Conservation (phyloP, 2,888 invertebrate genomes). For the Scaptomyza tumidula region DNA sequence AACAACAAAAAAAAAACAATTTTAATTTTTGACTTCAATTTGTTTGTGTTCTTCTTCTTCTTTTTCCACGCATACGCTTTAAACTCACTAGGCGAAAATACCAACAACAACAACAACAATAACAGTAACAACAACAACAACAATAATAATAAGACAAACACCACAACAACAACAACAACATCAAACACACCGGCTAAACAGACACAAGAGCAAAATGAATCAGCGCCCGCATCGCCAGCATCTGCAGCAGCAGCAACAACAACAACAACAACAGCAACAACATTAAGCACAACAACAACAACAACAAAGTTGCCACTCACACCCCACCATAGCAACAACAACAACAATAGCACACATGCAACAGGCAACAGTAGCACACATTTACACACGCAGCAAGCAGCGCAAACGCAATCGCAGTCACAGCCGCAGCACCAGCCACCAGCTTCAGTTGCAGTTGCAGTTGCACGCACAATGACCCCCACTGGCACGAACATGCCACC, state of each 20-base stretch:
- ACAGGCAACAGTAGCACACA: conserved; percentile 50
- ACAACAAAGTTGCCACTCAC: conserved; percentile 27
- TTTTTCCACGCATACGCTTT: conserved; percentile 78
- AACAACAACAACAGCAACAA: conserved; percentile 36
- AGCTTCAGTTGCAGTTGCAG: conserved; percentile 24
- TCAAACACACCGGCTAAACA: conserved; percentile 70
- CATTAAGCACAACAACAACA: conserved; percentile 34
- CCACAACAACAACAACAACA: conserved; percentile 61
- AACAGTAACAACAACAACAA: conserved; percentile 55
- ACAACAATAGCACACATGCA: conserved; percentile 41
- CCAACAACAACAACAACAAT: conserved; percentile 65
- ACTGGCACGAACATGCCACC: conserved; percentile 33
- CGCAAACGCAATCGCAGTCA: conserved; percentile 38
- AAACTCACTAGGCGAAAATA: conserved; percentile 74
- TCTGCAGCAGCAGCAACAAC: conserved; percentile 48
- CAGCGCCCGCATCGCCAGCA: conserved; percentile 62
- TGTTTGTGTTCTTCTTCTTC: conserved; percentile 76
- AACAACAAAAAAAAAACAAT: conserved; percentile 40
- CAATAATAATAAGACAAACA: conserved; percentile 59
- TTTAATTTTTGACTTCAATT: conserved; percentile 78
- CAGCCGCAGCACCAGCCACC: conserved; percentile 42
- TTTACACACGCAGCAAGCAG: conserved; percentile 45
- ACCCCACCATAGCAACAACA: conserved; percentile 26
- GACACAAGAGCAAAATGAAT: conserved; percentile 61
- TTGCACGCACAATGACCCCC: conserved; percentile 52